These are phyloP conservation scores for Numenius arquata DNA, from an alignment of 2,113 vertebrate genomes.

Conservation along the genomic window DNA sequence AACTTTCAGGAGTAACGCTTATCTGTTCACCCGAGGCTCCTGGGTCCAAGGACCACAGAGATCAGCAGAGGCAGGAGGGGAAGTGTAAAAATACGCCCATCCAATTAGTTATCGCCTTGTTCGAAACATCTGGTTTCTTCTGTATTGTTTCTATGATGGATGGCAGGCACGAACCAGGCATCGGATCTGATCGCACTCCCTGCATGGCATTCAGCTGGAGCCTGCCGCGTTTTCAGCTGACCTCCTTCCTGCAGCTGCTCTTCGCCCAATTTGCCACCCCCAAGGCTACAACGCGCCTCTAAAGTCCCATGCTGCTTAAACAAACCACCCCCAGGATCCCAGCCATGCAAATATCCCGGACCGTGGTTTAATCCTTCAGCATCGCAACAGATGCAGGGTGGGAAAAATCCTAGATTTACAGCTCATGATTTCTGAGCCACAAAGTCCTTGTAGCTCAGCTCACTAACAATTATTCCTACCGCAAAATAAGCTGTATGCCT, in stretches of 20 bases:
- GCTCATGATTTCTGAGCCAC: background rate
- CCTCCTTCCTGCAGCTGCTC: background rate
- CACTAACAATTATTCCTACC: background rate
- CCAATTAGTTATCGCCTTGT: background rate
- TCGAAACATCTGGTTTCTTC: background rate
- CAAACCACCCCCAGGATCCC: background rate
- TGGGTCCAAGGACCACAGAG: background rate
- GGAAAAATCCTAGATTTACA: background rate
- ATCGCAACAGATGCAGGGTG: background rate
- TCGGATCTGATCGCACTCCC: background rate
- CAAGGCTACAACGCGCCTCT: background rate
- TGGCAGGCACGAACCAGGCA: background rate
- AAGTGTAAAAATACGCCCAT: background rate
- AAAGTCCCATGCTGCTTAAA: background rate
- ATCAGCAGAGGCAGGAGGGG: background rate
- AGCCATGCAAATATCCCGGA: background rate
- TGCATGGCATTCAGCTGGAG: background rate
- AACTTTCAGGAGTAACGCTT: accelerated
- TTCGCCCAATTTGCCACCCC: background rate
- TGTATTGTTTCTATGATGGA: background rate
- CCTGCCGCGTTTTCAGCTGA: background rate
- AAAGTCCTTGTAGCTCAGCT: background rate
- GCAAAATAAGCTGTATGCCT: accelerated
- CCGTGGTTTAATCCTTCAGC: background rate
- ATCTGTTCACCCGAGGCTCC: background rate